phyloP scores from a whole-genome alignment of 1,140 invertebrate genomes.

The Diachasma alloeum region DNA sequence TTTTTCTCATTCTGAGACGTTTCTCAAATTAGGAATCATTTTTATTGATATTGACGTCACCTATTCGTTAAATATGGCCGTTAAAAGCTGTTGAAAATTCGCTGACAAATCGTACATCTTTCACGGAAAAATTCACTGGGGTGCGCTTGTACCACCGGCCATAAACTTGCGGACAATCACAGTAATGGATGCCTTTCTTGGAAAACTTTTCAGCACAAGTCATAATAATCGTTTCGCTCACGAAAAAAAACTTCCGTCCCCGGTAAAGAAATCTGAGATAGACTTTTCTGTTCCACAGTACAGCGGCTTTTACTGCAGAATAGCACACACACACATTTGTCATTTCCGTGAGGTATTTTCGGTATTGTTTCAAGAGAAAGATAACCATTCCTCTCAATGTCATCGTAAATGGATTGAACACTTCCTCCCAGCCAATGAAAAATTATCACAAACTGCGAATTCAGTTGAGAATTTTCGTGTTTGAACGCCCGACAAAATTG shows the following conservation, averaged over 20 bases:
- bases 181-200: conserved; percentile 51
- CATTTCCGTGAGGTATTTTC: neutral
- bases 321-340: no score
- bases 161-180: conserved; percentile 53
- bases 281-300: no score
- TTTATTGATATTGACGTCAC: no score
- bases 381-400: neutral
- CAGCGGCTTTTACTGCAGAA: no score
- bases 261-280: neutral
- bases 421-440: neutral
- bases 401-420: neutral
- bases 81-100: no score
- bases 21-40: no score
- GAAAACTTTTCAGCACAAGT: conserved; percentile 47
- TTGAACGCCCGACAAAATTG: no score
- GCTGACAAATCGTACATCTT: neutral
- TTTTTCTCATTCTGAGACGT: no score
- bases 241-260: conserved; percentile 10
- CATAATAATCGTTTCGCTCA: conserved; percentile 46
- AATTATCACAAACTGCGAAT: no score
- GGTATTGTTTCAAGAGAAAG: conserved; percentile 13
- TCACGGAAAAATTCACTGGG: neutral
- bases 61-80: no score
- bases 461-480: no score
- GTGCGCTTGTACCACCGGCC: conserved; percentile 35